These are phyloP conservation scores for Bembecia ichneumoniformis DNA, from an alignment of 2,888 invertebrate species.

Conservation along the genomic window DNA sequence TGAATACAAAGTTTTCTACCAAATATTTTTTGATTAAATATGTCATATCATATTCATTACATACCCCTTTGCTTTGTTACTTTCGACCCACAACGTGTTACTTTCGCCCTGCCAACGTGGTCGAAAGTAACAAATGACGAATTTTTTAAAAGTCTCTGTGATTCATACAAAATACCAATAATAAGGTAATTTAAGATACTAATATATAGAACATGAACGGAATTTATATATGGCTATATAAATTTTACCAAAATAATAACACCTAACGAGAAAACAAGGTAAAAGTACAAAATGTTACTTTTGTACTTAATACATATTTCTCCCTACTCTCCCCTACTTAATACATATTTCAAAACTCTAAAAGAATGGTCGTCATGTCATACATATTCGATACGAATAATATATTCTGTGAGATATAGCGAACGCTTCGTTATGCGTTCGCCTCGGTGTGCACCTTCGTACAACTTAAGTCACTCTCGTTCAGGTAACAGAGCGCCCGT, in stretches of 20 bases:
- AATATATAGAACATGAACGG: slow-evolving; percentile 6
- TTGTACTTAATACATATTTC: too few relatives aligned
- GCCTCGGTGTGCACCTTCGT: too few relatives aligned
- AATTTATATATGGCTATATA: slow-evolving; percentile 10
- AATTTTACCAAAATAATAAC: slow-evolving; percentile 8
- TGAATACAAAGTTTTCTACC: slow-evolving; percentile 5
- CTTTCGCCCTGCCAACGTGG: slow-evolving; percentile 13
- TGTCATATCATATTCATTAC: slow-evolving; percentile 9
- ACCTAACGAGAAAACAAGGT: slow-evolving; percentile 9
- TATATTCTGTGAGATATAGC: too few relatives aligned
- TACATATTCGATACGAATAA: too few relatives aligned
- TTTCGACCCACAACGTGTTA: slow-evolving; percentile 14
- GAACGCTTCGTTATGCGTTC: too few relatives aligned
- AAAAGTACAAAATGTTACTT: slow-evolving; percentile 12
- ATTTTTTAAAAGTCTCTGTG: slow-evolving; percentile 10
- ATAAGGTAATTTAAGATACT: slow-evolving; percentile 8
- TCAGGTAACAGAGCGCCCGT: too few relatives aligned
- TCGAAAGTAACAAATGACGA: slow-evolving; percentile 11
- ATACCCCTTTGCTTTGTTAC: slow-evolving; percentile 12
- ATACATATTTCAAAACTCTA: too few relatives aligned
- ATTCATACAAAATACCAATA: background rate
- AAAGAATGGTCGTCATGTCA: too few relatives aligned
- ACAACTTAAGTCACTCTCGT: too few relatives aligned
- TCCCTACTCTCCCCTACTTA: too few relatives aligned
- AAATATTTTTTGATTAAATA: slow-evolving; percentile 9